phyloP scores from a whole-genome alignment of 2,797 vertebrate genomes.

The Darevskia nairensis region DNA sequence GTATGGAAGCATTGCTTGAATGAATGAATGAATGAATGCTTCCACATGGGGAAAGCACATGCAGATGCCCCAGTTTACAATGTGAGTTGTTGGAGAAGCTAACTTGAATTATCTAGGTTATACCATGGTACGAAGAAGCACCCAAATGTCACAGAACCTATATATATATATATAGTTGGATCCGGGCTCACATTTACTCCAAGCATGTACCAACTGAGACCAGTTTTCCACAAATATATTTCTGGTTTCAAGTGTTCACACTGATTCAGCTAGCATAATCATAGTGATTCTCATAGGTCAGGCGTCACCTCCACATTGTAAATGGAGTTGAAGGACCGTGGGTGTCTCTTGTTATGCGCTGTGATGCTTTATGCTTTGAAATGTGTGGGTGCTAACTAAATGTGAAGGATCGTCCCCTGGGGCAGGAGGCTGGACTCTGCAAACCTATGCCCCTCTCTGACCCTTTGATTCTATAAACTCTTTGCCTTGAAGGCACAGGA shows the following conservation, averaged over 20 bases:
- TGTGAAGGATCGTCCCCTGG: background rate
- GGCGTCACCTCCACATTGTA: background rate
- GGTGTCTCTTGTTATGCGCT: background rate
- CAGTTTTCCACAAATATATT: no score
- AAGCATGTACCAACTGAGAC: background rate
- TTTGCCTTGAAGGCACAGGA: background rate
- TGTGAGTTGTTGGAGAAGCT: background rate
- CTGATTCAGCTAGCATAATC: background rate
- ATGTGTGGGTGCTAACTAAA: background rate
- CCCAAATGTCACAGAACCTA: background rate
- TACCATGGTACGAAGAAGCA: background rate
- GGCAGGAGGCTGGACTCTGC: background rate
- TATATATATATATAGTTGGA: background rate
- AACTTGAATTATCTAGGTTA: no score
- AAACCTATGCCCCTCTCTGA: background rate
- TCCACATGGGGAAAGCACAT: background rate
- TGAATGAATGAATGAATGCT: background rate
- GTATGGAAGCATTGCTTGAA: background rate
- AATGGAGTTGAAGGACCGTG: no score
- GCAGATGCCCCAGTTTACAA: background rate
- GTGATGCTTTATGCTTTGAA: background rate
- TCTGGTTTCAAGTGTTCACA: no score
- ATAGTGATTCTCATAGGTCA: background rate
- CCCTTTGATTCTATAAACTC: background rate
- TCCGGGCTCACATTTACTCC: background rate